Evolutionary conservation across 64 coral and sea anemone species (phyloP).

Genomic region (Cladopsammia gracilis): DNA sequence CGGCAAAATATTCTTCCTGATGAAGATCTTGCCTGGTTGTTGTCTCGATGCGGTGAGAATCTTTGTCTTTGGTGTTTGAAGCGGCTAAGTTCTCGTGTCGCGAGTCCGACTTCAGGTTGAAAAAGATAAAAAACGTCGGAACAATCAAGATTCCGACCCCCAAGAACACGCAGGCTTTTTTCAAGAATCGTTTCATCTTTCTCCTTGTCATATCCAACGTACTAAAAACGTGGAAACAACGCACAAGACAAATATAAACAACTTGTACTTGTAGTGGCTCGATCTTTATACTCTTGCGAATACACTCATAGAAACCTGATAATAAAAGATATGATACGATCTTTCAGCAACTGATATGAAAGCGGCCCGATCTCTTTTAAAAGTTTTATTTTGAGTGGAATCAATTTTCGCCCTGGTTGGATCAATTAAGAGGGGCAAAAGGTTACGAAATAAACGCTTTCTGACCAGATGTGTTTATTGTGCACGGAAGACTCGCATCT

Average conservation of each 20-base stretch:
- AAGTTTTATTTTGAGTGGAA: constrained; percentile 4
- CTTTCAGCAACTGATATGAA: constrained; percentile 6
- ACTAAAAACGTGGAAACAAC: background rate
- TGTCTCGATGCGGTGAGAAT: background rate
- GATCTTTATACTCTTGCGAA: background rate
- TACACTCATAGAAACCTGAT: constrained; percentile 11
- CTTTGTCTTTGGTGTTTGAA: background rate
- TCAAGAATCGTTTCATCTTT: constrained; percentile 1
- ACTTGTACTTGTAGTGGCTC: background rate
- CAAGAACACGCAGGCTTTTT: background rate
- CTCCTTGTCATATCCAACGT: constrained; percentile 6
- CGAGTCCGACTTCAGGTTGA: background rate
- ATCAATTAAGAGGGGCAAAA: constrained; percentile 10
- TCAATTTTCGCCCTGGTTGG: constrained; percentile 1
- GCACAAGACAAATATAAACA: background rate
- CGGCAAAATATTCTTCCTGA: background rate
- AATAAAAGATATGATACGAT: background rate
- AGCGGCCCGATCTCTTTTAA: background rate
- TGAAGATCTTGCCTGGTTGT: background rate
- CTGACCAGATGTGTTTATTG: background rate
- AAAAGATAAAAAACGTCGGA: background rate
- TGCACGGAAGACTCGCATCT: too few relatives aligned
- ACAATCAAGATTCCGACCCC: background rate
- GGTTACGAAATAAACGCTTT: background rate
- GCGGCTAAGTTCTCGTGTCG: background rate